phyloP scores from a whole-genome alignment of 2,888 invertebrate species.

The Tridacna gigas region DNA sequence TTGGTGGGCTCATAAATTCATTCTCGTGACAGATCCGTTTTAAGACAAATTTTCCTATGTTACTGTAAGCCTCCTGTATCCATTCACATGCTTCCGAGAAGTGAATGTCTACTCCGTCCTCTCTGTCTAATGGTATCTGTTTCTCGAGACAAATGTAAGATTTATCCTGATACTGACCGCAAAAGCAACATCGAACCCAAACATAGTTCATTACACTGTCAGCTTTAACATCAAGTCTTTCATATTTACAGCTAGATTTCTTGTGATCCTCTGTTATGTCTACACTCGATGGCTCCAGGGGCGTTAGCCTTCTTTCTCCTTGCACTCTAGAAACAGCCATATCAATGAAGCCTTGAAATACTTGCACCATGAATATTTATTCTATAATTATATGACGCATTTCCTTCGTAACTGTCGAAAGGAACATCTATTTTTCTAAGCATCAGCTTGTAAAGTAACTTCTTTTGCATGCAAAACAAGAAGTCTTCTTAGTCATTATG shows the following conservation, averaged over 20 bases:
- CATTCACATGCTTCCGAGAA: not conserved
- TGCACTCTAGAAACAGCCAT: not conserved
- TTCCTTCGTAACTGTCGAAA: too few species aligned
- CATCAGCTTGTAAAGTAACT: too few species aligned
- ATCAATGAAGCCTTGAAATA: not conserved
- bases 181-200: not conserved
- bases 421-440: too few species aligned
- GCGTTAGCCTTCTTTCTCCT: not conserved
- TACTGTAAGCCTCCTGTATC: not conserved
- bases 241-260: not conserved
- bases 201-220: not conserved
- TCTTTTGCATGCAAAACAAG: too few species aligned
- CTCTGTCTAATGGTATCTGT: not conserved
- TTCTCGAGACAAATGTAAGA: not conserved
- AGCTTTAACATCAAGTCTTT: not conserved
- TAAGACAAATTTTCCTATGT: not conserved
- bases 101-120: slow-evolving; percentile 11
- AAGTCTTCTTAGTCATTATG: too few species aligned
- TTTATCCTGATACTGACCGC: not conserved
- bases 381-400: too few species aligned
- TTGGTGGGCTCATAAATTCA: not conserved
- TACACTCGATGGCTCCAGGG: not conserved
- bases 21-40: not conserved
- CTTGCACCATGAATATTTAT: too few species aligned
- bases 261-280: not conserved